Evolutionary conservation across 2,113 vertebrate genomes (phyloP).

Genomic region (Myiozetetes cayanensis): DNA sequence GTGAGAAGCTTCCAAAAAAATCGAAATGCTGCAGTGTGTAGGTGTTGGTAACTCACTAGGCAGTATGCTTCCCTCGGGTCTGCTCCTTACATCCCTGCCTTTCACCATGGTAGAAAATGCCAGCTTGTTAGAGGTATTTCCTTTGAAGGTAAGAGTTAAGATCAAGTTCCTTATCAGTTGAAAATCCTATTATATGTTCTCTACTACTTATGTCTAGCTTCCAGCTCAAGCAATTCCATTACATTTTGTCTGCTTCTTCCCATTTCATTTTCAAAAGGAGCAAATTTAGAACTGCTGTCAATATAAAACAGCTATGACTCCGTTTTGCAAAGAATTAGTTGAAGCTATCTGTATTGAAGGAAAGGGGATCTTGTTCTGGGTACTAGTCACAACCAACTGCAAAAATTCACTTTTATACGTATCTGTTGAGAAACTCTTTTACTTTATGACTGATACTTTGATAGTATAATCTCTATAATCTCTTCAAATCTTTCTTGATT

Average conservation of each 20-base stretch:
- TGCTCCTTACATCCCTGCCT: not conserved
- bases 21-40: conserved; percentile 11
- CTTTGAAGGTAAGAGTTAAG: conserved; percentile 2
- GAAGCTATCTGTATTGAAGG: not conserved
- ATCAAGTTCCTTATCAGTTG: not conserved
- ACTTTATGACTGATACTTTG: not conserved
- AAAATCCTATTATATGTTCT: not conserved
- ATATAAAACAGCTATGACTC: not conserved
- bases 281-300: not conserved
- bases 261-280: not conserved
- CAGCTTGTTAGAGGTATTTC: not conserved
- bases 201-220: not conserved
- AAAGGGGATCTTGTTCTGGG: not conserved
- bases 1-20: conserved; percentile 45
- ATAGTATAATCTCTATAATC: not conserved
- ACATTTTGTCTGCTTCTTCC: not conserved
- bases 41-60: conserved; percentile 38
- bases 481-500: not conserved
- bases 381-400: not conserved
- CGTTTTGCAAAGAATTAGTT: not conserved
- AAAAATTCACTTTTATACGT: not conserved
- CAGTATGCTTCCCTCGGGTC: not conserved
- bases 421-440: not conserved
- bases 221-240: not conserved
- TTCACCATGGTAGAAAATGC: not conserved